These are phyloP conservation scores for Coendou prehensilis DNA, from an alignment of 2,797 vertebrate species.

Conservation along the genomic window DNA sequence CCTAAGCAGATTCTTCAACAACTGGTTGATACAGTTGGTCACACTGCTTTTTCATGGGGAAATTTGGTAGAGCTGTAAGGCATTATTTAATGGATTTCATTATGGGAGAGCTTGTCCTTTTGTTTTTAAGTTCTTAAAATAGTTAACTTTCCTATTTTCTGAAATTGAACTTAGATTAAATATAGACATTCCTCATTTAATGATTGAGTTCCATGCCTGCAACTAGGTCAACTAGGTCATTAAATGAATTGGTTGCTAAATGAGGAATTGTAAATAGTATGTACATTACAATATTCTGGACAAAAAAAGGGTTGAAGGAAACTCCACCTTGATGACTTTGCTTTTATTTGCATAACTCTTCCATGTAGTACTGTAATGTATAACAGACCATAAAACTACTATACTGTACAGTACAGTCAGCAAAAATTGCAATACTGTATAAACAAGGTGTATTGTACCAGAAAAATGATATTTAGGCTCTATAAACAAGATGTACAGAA, in stretches of 20 bases:
- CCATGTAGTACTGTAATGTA: not conserved
- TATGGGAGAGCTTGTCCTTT: not conserved
- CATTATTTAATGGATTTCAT: conserved; percentile 34
- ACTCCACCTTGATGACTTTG: not conserved
- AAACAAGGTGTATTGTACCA: not conserved
- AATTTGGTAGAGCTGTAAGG: not conserved
- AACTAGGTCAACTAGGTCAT: not conserved
- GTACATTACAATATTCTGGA: not conserved
- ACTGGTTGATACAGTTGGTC: not conserved
- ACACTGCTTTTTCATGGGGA: not conserved
- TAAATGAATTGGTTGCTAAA: not conserved
- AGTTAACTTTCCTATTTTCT: not conserved
- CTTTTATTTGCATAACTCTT: not conserved
- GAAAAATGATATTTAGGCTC: not conserved
- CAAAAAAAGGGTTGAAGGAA: not conserved
- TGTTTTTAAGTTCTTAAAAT: not conserved
- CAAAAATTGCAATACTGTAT: not conserved
- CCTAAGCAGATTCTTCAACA: conserved; percentile 1
- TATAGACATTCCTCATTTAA: not conserved
- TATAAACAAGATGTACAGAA: not conserved
- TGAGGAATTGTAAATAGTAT: not conserved
- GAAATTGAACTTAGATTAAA: conserved; percentile 57
- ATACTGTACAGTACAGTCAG: not conserved
- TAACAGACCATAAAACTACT: not conserved
- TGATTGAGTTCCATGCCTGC: not conserved